phyloP scores from a whole-genome alignment of 2,888 invertebrate genomes.

The Deroplatys truncata region DNA sequence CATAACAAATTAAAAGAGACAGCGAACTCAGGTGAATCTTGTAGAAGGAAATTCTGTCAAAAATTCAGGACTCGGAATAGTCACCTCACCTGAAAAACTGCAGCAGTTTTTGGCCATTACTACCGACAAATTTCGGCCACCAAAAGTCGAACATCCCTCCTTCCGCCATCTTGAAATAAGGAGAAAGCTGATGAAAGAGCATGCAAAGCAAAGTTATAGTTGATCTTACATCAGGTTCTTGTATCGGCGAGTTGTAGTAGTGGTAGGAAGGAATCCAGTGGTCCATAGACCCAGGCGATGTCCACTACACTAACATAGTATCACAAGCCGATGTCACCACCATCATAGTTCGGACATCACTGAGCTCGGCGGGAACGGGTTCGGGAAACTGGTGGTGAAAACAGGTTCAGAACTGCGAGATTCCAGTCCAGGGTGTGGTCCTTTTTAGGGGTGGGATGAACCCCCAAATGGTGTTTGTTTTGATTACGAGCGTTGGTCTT shows the following conservation, averaged over 20 bases:
- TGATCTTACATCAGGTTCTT: not conserved
- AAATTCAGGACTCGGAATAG: too few species aligned
- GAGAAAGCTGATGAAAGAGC: not conserved
- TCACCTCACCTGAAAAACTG: not conserved
- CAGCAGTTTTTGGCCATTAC: not conserved
- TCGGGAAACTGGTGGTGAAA: slow-evolving; percentile 21
- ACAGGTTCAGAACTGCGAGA: slow-evolving; percentile 27
- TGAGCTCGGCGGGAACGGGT: not conserved
- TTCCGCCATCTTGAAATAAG: not conserved
- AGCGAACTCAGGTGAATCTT: too few species aligned
- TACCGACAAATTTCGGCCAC: not conserved
- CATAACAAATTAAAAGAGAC: too few species aligned
- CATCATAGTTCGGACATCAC: not conserved
- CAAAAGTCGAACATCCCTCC: not conserved
- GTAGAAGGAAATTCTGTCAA: too few species aligned
- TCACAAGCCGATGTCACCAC: not conserved
- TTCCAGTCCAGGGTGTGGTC: slow-evolving; percentile 12
- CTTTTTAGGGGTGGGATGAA: not conserved
- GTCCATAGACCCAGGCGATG: slow-evolving; percentile 19
- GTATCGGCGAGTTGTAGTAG: slow-evolving; percentile 14
- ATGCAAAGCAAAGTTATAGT: not conserved
- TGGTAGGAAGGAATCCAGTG: slow-evolving; percentile 29
- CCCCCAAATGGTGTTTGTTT: not conserved
- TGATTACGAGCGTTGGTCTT: not conserved
- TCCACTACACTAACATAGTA: not conserved